phyloP scores from a whole-genome alignment of 2,888 invertebrate genomes.

The Synanthedon myopaeformis region DNA sequence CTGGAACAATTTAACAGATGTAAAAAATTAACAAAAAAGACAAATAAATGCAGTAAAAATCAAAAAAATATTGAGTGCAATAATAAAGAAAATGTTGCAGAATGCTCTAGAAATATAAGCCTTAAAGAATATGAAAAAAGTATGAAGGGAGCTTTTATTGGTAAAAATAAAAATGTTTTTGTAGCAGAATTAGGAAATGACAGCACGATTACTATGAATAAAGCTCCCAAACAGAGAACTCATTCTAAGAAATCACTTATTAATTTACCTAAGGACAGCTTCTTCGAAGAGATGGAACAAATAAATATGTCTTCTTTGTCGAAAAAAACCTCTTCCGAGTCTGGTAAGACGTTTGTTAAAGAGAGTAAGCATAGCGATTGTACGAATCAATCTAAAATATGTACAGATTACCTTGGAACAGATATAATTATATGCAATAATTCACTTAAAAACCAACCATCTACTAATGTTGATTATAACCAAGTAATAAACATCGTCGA shows the following conservation, averaged over 20 bases:
- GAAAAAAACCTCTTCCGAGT: background rate
- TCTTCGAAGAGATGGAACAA: background rate
- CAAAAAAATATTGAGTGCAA: slow-evolving; percentile 17
- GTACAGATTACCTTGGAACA: too few species aligned
- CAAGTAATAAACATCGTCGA: slow-evolving; percentile 10
- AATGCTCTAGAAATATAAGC: slow-evolving; percentile 23
- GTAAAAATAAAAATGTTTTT: slow-evolving; percentile 27
- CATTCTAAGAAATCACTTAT: slow-evolving; percentile 23
- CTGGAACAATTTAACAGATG: slow-evolving; percentile 10
- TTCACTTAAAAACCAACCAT: too few species aligned
- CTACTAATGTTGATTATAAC: too few species aligned
- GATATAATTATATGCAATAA: too few species aligned
- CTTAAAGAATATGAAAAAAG: slow-evolving; percentile 16
- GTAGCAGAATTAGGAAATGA: slow-evolving; percentile 21
- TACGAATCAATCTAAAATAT: too few species aligned
- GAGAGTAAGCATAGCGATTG: too few species aligned
- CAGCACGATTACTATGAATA: slow-evolving; percentile 7
- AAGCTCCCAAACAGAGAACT: slow-evolving; percentile 19
- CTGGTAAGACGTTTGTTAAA: too few species aligned
- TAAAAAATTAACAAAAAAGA: slow-evolving; percentile 28
- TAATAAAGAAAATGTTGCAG: slow-evolving; percentile 46
- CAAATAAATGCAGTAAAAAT: slow-evolving; percentile 11
- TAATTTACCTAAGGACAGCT: slow-evolving; percentile 12
- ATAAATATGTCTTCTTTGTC: background rate
- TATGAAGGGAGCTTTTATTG: slow-evolving; percentile 18